phyloP scores from a whole-genome alignment of 2,113 vertebrate species.

The Chaetodon trifascialis region DNA sequence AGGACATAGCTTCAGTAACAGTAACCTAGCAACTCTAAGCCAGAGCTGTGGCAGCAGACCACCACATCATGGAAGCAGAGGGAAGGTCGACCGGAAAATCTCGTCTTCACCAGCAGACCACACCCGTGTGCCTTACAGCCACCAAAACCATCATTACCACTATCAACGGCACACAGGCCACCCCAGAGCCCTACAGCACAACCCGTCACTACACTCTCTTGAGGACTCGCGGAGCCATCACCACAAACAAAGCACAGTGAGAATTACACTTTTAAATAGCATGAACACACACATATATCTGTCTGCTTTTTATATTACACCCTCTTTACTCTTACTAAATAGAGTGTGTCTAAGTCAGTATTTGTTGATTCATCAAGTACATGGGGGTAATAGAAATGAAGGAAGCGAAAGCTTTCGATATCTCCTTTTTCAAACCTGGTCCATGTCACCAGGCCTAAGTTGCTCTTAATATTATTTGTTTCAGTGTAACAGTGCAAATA shows the following conservation, averaged over 20 bases:
- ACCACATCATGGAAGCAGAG: slow-evolving; percentile 72
- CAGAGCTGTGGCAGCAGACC: slow-evolving; percentile 70
- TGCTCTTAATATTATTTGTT: neutral
- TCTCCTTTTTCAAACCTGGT: neutral
- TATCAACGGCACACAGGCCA: slow-evolving; percentile 80
- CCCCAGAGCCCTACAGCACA: slow-evolving; percentile 73
- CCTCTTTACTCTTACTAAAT: neutral
- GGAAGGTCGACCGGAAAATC: slow-evolving; percentile 77
- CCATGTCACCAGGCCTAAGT: neutral
- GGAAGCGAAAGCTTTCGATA: neutral
- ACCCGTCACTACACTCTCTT: slow-evolving; percentile 36
- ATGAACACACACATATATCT: neutral
- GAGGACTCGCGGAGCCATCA: slow-evolving; percentile 78
- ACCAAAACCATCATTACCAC: slow-evolving; percentile 83
- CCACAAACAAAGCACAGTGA: slow-evolving; percentile 86
- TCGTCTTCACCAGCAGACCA: slow-evolving; percentile 91
- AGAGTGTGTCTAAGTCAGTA: neutral
- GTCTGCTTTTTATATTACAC: neutral
- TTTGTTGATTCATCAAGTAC: neutral
- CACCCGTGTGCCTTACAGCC: slow-evolving; percentile 92
- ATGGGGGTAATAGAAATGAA: neutral
- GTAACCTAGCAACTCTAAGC: slow-evolving; percentile 51
- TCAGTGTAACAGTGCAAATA: neutral
- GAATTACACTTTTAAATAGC: slow-evolving; percentile 12
- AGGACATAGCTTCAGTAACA: slow-evolving; percentile 67